Conservation (phyloP, 2,888 invertebrate genomes). For the Sympetrum striolatum region DNA sequence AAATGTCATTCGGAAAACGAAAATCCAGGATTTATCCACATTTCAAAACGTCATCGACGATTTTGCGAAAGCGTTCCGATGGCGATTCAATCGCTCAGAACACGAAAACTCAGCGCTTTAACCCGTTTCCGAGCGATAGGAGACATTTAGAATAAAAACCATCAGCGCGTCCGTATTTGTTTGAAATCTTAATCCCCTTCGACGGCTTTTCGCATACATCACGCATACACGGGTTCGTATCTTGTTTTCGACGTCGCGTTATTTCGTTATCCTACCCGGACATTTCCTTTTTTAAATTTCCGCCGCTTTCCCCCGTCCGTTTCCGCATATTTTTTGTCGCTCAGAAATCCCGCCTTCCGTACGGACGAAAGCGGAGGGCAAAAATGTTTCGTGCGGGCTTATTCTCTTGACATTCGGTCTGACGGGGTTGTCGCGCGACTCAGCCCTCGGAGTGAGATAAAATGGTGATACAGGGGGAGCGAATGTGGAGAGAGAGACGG, state of each 20-base stretch:
- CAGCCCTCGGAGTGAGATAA: background rate
- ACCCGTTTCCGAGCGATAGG: no score
- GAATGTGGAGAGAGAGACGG: background rate
- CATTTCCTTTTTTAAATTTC: background rate
- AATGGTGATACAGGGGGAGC: background rate
- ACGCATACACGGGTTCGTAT: background rate
- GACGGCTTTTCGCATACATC: background rate
- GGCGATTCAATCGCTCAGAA: no score
- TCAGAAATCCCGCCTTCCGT: background rate
- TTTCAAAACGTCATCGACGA: no score
- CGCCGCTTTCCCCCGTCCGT: background rate
- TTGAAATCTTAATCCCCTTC: background rate
- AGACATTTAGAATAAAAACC: no score
- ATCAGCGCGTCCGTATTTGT: background rate
- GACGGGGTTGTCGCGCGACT: background rate
- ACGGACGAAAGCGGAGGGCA: background rate
- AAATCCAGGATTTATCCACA: no score
- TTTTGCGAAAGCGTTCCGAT: no score
- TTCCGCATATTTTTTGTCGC: background rate
- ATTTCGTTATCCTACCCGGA: background rate
- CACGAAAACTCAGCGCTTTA: no score
- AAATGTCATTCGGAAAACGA: no score
- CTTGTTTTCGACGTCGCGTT: background rate
- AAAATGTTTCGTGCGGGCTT: conserved; percentile 7
- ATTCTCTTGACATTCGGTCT: conserved; percentile 31